Percentiles rank a stretch among this genome's conserved stretches.
Conservation (phyloP, 1,140 invertebrate species). For the Achroia grisella region DNA sequence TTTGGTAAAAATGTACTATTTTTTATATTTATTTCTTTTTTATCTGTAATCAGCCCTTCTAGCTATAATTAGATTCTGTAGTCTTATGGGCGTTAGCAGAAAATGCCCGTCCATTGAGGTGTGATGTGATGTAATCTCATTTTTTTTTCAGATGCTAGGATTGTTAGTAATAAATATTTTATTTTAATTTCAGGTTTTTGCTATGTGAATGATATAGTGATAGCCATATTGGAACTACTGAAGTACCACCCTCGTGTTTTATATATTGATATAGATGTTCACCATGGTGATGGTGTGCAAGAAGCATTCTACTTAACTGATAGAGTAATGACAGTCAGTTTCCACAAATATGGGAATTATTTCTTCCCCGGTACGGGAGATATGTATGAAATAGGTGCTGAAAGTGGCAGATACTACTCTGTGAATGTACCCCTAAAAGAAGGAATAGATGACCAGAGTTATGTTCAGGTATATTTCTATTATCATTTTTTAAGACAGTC, state of each 20-base stretch:
- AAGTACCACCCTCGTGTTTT: constrained; percentile 96
- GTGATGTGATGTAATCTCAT: too few species aligned
- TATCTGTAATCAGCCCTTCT: too few species aligned
- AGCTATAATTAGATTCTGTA: too few species aligned
- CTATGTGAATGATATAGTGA: constrained; percentile 99
- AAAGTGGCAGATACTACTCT: constrained; percentile 95
- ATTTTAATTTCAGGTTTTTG: constrained; percentile 89
- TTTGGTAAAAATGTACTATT: too few species aligned
- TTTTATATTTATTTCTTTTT: too few species aligned
- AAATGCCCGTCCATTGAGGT: too few species aligned
- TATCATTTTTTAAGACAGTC: too few species aligned
- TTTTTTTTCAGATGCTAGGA: too few species aligned
- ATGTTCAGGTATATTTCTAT: constrained; percentile 78
- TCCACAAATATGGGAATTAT: constrained; percentile 99
- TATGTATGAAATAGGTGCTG: constrained; percentile 97
- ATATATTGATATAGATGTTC: constrained; percentile 99
- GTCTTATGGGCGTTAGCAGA: too few species aligned
- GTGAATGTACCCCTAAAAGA: constrained; percentile 98
- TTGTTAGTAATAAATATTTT: not conserved
- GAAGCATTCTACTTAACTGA: constrained; percentile 99
- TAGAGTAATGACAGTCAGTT: constrained; percentile 99
- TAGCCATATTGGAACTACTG: constrained; percentile 96
- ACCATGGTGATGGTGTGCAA: constrained; percentile 99
- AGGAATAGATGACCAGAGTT: constrained; percentile 96
- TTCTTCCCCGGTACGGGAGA: constrained; percentile 99